Base-by-base conservation (phyloP, 2,797 vertebrate genomes). In the Microhierax caerulescens region DNA sequence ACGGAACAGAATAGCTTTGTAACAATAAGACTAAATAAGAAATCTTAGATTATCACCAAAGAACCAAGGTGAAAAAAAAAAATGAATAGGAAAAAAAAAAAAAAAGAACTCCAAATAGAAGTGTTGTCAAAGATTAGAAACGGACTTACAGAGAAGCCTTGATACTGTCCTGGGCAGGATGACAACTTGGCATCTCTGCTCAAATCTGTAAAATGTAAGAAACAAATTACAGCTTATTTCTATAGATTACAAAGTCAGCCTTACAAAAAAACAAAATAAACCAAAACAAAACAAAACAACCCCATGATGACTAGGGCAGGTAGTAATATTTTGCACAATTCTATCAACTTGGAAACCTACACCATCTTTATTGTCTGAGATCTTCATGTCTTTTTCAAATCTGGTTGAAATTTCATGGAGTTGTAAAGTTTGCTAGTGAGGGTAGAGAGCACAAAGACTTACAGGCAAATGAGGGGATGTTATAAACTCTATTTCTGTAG, bases 381-480 rank as follows among this genome's bases (percentile, higher is more conserved):
- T 60, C 14, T 85, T 83, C 37, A 64, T 3, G 60, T 8, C 17
- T 64, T 69, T 86, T 27, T 39, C 24, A 65, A 32, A 45, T 4
- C 5, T 45, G 17, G 2, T 14, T n/a, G 30, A 43, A 27, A 51
- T 59, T 53, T 53, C 10, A 69, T 16, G 20, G 53, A 60, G 4
- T 19, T 78, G 15, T 54, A 73, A 56, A 36, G 1, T 63, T 70
- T 63, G 1, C 30, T 75, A 8, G 5, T 54, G 21, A 59, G 6
- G 7, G 8, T 4, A 57, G 28, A n/a, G 27, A 59, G 67, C 32
- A 47, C 30, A 75, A 81, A 77, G 23, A 48, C 10, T 43, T 34
- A 5, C 11, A 50, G 18, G 32, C 23, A 61, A 72, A 73, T 0
- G 1, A 6, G 3, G 5, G 1, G 8, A 37, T 54, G 14, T 24